Base-by-base conservation (phyloP, 2,113 vertebrate genomes). In the Cyprinus carpio region DNA sequence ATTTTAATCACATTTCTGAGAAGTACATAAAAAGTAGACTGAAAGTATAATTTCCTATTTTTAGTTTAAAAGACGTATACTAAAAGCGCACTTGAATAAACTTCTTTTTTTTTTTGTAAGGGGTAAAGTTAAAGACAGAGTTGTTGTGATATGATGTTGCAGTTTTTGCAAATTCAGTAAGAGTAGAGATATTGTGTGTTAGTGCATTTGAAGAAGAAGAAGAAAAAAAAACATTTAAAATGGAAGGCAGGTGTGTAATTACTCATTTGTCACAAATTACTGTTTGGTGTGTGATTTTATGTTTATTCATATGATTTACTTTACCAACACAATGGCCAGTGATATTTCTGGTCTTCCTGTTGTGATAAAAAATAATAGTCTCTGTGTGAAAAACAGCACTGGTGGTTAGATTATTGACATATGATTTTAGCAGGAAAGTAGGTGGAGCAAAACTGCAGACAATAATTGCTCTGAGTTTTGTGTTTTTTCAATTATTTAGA, bases 401-500 rank as follows among this genome's bases (percentile, higher is more conserved):
- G 54, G 3, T 3, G 2, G 20, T 79, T 79, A 31, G 4, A 13
- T 77, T 60, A 60, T 60, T 79, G 76, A 60, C 76, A 79, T 58
- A 23, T 25, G 12, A 6, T 20, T 7, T 43, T 60, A n/a, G 20
- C 8, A n/a, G 8, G 40, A 29, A 64, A 64, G 40, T 18, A 31
- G 37, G 60, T 27, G 34, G 46, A 71, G 27, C 43, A 71, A 54
- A 27, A 46, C 2, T 29, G 6, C 23, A 27, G 58, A 80, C 23
- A 4, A 7, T 78, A 78, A 75, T 34, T 56, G n/a, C 27, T 9
- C 7, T 3, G 15, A 34, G 25, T 23, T 67, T 60, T 85, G 62
- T 15, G 23, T 12, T 71, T 31, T 78, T 85, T 88, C 13, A 82
- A 54, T 82, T 77, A 78, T 72, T 67, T 74, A 46, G 40, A 83